Percentiles rank a stretch among this genome's conserved stretches.
Evolutionary conservation across 1,140 invertebrate genomes (phyloP).

Genomic region (Meloidogyne exigua): DNA sequence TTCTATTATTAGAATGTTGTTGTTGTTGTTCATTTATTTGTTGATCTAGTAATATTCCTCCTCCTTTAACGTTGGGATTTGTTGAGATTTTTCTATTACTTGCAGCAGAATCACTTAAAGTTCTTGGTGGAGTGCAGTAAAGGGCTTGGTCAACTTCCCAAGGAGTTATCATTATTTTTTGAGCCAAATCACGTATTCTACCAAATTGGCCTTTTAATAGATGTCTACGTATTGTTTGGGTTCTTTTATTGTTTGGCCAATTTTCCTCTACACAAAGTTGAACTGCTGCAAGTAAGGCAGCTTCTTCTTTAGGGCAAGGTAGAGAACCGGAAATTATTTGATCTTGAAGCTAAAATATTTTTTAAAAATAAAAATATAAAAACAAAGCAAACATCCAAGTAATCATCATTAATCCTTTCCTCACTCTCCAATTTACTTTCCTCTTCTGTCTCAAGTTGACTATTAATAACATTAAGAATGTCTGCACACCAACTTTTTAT

Average conservation of each 20-base stretch:
- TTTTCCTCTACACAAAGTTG: slow-evolving; percentile 73
- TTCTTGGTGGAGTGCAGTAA: slow-evolving; percentile 56
- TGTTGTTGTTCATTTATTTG: slow-evolving; percentile 24
- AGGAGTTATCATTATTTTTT: slow-evolving; percentile 63
- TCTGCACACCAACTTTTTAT: slow-evolving; percentile 62
- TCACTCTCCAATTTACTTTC: slow-evolving; percentile 55
- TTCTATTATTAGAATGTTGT: slow-evolving; percentile 41
- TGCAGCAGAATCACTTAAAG: slow-evolving; percentile 38
- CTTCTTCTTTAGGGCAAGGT: slow-evolving; percentile 74
- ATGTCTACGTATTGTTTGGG: slow-evolving; percentile 62
- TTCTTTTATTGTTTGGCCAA: slow-evolving; percentile 67
- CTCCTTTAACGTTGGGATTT: slow-evolving; percentile 16
- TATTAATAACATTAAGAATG: slow-evolving; percentile 58
- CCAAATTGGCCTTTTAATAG: slow-evolving; percentile 64
- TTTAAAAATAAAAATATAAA: not conserved
- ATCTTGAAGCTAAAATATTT: slow-evolving; percentile 70
- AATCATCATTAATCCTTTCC: slow-evolving; percentile 62
- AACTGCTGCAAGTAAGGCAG: slow-evolving; percentile 72
- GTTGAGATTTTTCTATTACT: slow-evolving; percentile 29
- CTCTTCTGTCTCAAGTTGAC: slow-evolving; percentile 59
- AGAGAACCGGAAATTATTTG: slow-evolving; percentile 71
- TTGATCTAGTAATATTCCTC: slow-evolving; percentile 17
- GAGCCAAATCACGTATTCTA: slow-evolving; percentile 62
- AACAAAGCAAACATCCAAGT: slow-evolving; percentile 54
- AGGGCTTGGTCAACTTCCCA: slow-evolving; percentile 59